These are phyloP conservation scores for Sebastes steindachneri DNA, from an alignment of 2,797 vertebrate species.

Conservation along the genomic window DNA sequence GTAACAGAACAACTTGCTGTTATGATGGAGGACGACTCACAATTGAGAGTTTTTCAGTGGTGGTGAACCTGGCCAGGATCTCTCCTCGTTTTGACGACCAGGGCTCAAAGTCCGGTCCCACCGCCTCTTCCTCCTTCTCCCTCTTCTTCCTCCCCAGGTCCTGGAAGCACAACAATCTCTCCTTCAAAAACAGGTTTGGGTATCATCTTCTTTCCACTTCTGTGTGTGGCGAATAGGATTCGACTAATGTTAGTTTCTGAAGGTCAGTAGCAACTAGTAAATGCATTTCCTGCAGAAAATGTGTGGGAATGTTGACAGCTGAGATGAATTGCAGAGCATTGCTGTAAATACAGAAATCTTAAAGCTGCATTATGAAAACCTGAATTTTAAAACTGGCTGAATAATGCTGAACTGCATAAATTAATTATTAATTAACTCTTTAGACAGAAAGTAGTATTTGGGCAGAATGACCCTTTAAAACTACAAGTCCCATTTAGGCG, in stretches of 20 bases:
- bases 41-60: conserved; percentile 96
- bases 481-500: no score
- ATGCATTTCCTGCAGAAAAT: no score
- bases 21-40: conserved; percentile 80
- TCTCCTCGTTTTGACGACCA: conserved; percentile 93
- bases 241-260: not conserved
- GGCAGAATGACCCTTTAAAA: no score
- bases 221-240: not conserved
- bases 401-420: no score
- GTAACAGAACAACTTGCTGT: not conserved
- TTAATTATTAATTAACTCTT: no score
- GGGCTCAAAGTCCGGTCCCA: conserved; percentile 92
- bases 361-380: no score
- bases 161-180: conserved; percentile 68
- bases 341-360: no score
- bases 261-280: not conserved
- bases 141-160: conserved; percentile 86
- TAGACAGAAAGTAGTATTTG: no score
- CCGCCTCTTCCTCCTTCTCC: conserved; percentile 87
- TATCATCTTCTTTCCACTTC: not conserved
- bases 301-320: no score
- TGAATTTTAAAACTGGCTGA: no score
- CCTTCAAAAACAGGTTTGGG: not conserved
- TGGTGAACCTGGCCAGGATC: conserved; percentile 95
- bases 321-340: no score